Conservation (phyloP, 2,113 vertebrate species). For the Heteronetta atricapilla region DNA sequence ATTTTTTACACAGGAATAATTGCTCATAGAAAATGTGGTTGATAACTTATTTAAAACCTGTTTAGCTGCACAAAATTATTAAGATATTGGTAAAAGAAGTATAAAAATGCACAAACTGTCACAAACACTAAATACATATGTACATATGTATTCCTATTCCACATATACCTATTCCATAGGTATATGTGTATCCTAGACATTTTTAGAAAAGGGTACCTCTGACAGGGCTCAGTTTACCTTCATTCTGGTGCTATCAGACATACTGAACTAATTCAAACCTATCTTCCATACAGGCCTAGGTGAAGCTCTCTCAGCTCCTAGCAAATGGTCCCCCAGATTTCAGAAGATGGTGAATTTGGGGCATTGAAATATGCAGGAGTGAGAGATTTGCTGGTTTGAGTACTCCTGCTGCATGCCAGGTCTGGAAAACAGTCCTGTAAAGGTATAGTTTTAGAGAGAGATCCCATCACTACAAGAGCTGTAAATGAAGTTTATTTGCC, state of each 20-base stretch:
- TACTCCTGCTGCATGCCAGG: accelerated
- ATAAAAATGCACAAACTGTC: not conserved
- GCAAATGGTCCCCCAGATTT: not conserved
- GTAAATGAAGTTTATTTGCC: not conserved
- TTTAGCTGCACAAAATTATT: not conserved
- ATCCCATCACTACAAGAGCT: not conserved
- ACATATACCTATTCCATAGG: too few species aligned
- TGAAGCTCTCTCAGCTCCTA: not conserved
- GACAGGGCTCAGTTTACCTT: not conserved
- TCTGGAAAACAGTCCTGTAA: not conserved
- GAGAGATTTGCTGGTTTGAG: not conserved
- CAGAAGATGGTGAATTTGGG: not conserved
- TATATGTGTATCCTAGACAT: accelerated
- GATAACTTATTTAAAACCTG: not conserved
- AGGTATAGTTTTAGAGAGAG: not conserved
- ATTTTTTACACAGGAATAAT: not conserved
- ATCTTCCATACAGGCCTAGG: not conserved
- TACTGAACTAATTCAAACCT: not conserved
- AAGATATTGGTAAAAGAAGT: not conserved
- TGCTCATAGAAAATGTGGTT: not conserved
- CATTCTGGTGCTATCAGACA: not conserved
- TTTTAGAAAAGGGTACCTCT: not conserved
- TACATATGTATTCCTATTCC: too few species aligned
- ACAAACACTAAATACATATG: not conserved
- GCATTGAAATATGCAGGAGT: not conserved